Evolutionary conservation across 2,888 invertebrate species (phyloP).

Genomic region (Eurytoma adleriae): DNA sequence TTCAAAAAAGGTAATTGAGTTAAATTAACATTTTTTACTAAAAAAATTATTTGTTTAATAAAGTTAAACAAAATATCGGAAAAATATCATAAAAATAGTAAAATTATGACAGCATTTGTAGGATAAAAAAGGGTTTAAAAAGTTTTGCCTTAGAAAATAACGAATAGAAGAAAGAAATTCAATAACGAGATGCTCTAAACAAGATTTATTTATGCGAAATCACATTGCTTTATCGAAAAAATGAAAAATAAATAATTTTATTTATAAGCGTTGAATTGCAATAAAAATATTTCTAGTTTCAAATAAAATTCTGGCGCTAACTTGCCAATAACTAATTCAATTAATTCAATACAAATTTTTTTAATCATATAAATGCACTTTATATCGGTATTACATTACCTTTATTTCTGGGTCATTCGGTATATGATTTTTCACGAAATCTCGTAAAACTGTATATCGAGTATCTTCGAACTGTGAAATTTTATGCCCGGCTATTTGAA

Average conservation of each 20-base stretch:
- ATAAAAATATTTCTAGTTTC: background rate
- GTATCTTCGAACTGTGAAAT: conserved; percentile 63
- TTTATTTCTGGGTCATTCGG: conserved; percentile 64
- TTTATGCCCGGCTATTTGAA: conserved; percentile 63
- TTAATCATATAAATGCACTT: background rate
- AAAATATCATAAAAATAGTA: background rate
- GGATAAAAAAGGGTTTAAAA: no score
- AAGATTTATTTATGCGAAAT: background rate
- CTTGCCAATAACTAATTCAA: background rate
- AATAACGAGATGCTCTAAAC: no score
- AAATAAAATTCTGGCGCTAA: background rate
- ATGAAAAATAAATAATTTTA: no score
- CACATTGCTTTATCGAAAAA: background rate
- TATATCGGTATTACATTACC: conserved; percentile 52
- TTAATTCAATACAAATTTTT: background rate
- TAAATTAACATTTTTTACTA: no score
- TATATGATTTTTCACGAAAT: conserved; percentile 64
- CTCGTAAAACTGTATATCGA: conserved; percentile 63
- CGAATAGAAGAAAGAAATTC: no score
- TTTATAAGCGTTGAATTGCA: no score
- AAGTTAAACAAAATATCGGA: background rate
- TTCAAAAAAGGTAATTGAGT: conserved; percentile 2
- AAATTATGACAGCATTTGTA: no score
- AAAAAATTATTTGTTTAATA: no score
- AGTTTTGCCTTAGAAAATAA: no score